phyloP scores from a whole-genome alignment of 2,113 vertebrate genomes.

The Procavia capensis region DNA sequence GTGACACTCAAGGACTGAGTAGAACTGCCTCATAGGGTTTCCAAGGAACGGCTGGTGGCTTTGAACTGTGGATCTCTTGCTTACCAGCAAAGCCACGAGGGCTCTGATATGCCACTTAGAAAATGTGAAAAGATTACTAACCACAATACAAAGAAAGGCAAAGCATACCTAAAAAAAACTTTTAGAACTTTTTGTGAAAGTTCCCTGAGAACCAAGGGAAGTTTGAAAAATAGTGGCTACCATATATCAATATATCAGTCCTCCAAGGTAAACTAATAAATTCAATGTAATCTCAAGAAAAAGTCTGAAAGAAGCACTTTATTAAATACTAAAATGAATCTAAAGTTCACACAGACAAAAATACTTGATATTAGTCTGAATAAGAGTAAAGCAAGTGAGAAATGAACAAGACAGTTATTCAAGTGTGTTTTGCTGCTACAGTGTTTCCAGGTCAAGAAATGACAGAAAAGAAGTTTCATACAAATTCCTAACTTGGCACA shows the following conservation, averaged over 20 bases:
- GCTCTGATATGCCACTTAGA: background rate
- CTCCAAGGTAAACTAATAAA: background rate
- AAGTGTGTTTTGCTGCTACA: background rate
- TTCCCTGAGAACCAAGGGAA: background rate
- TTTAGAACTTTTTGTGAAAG: background rate
- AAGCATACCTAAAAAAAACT: background rate
- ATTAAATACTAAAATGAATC: background rate
- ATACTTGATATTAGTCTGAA: background rate
- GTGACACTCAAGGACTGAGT: too few species aligned
- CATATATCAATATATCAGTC: background rate
- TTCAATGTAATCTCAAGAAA: background rate
- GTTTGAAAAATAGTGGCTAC: background rate
- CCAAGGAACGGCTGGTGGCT: too few species aligned
- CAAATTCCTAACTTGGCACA: background rate
- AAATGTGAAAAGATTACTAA: background rate
- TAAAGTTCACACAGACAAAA: background rate
- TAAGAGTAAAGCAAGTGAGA: background rate
- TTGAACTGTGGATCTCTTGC: too few species aligned
- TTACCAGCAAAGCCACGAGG: too few species aligned
- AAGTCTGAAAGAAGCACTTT: background rate
- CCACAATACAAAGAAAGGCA: background rate
- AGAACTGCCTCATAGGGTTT: too few species aligned
- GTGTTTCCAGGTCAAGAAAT: background rate
- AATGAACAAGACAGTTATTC: background rate
- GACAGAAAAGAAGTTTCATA: background rate